Percentiles rank a stretch among this genome's conserved stretches.
These are phyloP conservation scores for Stichodactyla mertensii DNA, from an alignment of 64 coral and sea anemone genomes.

Conservation along the genomic window DNA sequence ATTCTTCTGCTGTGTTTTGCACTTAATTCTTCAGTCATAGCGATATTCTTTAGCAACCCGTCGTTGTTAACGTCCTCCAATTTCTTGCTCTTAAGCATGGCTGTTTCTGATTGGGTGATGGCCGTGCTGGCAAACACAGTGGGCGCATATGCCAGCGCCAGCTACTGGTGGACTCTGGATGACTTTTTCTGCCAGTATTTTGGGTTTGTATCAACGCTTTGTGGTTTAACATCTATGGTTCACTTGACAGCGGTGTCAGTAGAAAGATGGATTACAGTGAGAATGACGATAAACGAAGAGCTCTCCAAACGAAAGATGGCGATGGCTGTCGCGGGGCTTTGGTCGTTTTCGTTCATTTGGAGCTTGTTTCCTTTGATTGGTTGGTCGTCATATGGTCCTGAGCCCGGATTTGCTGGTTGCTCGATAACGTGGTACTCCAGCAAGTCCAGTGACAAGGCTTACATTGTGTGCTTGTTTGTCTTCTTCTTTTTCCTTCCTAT, in stretches of 20 bases:
- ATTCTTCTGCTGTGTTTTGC: neutral
- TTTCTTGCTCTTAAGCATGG: slow-evolving; percentile 63
- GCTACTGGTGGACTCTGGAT: slow-evolving; percentile 4
- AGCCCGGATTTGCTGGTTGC: slow-evolving; percentile 43
- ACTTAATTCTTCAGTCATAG: slow-evolving; percentile 35
- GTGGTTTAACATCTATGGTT: slow-evolving; percentile 44
- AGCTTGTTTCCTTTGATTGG: slow-evolving; percentile 55
- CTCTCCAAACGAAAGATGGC: slow-evolving; percentile 1
- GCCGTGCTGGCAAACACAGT: slow-evolving; percentile 27
- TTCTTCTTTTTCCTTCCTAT: slow-evolving; percentile 58
- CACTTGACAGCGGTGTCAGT: slow-evolving; percentile 53
- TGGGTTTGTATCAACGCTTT: slow-evolving; percentile 31
- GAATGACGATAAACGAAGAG: neutral
- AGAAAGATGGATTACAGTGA: slow-evolving; percentile 36
- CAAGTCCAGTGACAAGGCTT: slow-evolving; percentile 10
- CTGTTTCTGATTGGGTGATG: slow-evolving; percentile 58
- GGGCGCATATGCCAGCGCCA: slow-evolving; percentile 31
- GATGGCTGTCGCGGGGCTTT: neutral
- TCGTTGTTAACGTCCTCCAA: slow-evolving; percentile 18
- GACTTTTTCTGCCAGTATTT: slow-evolving; percentile 13
- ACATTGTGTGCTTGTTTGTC: slow-evolving; percentile 47
- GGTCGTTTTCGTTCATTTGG: slow-evolving; percentile 50
- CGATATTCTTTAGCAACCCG: neutral
- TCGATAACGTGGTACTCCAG: slow-evolving; percentile 53
- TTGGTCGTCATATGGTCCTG: slow-evolving; percentile 47